These are phyloP conservation scores for Drosophila nigricruria DNA, from an alignment of 2,888 invertebrate genomes.

Conservation along the genomic window DNA sequence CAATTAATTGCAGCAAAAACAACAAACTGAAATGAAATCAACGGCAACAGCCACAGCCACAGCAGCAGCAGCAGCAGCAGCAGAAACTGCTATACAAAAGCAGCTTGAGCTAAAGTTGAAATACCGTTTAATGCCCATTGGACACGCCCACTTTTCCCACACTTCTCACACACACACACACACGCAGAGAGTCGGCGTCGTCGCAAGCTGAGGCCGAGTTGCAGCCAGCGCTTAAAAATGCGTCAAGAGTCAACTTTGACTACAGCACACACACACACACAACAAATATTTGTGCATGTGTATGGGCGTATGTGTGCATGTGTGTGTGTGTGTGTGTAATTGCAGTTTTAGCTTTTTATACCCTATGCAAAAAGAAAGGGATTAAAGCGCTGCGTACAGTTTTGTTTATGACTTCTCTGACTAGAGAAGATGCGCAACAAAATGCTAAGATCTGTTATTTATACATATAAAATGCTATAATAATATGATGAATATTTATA, in stretches of 20 bases:
- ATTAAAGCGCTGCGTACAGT: constrained; percentile 17
- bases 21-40: constrained; percentile 74
- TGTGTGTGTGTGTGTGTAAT: constrained; percentile 27
- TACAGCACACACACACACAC: constrained; percentile 38
- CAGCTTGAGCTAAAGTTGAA: constrained; percentile 72
- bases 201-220: constrained; percentile 19
- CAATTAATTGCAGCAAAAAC: constrained; percentile 74
- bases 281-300: constrained; percentile 13
- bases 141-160: constrained; percentile 77
- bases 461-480: neutral
- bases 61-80: constrained; percentile 43
- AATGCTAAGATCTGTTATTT: neutral
- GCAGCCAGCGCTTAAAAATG: constrained; percentile 70
- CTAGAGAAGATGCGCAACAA: neutral
- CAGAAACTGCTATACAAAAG: constrained; percentile 37
- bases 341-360: constrained; percentile 61
- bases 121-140: constrained; percentile 77
- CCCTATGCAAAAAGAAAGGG: constrained; percentile 31
- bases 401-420: constrained; percentile 1
- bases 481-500: neutral
- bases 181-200: constrained; percentile 5
- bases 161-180: constrained; percentile 37
- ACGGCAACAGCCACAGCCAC: constrained; percentile 43
- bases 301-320: neutral
- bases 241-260: constrained; percentile 79